A percentile compares a stretch with the other conserved stretches of the same genome.
Evolutionary conservation across 2,888 invertebrate species (phyloP).

Genomic region (Drosophila cognata): DNA sequence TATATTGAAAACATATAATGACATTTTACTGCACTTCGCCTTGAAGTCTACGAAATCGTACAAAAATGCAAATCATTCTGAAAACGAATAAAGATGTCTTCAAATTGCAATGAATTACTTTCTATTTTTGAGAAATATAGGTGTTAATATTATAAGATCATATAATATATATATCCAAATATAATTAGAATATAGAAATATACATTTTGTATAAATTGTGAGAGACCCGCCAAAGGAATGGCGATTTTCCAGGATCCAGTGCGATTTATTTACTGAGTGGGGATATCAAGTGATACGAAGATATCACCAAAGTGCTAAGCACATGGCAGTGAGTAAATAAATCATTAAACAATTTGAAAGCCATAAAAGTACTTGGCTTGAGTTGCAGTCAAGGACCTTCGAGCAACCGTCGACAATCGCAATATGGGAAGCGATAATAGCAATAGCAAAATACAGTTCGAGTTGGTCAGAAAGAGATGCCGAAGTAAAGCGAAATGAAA

Average conservation of each 20-base stretch:
- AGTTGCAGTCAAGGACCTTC: slow-evolving; percentile 39
- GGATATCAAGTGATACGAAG: not conserved
- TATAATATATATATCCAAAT: no score
- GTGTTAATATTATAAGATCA: no score
- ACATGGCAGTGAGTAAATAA: slow-evolving; percentile 20
- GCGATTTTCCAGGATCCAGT: not conserved
- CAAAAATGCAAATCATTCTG: no score
- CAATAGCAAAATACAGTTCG: slow-evolving; percentile 24
- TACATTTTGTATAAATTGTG: no score
- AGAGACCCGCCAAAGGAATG: not conserved
- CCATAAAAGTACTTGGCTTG: slow-evolving; percentile 33
- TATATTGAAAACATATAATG: no score
- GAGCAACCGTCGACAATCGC: slow-evolving; percentile 41
- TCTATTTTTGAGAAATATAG: no score
- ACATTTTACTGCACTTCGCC: no score
- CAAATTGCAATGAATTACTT: no score
- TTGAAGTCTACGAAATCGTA: no score
- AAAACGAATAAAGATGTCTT: no score
- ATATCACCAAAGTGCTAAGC: not conserved
- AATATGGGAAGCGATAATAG: slow-evolving; percentile 42
- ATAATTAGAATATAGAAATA: no score
- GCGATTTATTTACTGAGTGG: not conserved
- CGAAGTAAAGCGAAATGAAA: slow-evolving; percentile 58
- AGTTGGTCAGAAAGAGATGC: slow-evolving; percentile 12
- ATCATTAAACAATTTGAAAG: slow-evolving; percentile 46